Evolutionary conservation across 1,140 invertebrate genomes (phyloP).

Genomic region (Trissolcus basalis): DNA sequence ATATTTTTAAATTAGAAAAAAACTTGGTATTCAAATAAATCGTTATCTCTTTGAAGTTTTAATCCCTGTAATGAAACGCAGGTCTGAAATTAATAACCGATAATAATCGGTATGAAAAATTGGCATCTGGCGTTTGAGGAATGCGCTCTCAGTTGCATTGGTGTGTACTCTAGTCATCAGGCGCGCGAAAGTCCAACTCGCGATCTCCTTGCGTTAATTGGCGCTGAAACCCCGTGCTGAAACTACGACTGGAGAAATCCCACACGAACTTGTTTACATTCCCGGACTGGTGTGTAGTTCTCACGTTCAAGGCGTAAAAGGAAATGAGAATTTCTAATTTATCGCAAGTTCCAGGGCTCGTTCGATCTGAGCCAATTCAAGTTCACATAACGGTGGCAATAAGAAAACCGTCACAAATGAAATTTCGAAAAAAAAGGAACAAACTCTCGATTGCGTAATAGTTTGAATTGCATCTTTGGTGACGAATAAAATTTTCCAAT

Average conservation of each 20-base stretch:
- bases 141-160: background rate
- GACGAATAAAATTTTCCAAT: background rate
- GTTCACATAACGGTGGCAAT: conserved; percentile 21
- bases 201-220: conserved; percentile 57
- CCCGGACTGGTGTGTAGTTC: conserved; percentile 32
- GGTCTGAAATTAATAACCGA: background rate
- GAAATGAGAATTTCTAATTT: conserved; percentile 56
- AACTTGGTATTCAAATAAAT: no score
- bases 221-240: conserved; percentile 20
- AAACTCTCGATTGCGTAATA: no score
- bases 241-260: conserved; percentile 54
- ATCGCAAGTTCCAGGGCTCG: conserved; percentile 12
- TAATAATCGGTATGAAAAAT: background rate
- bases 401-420: no score
- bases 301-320: conserved; percentile 52
- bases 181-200: conserved; percentile 62
- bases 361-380: conserved; percentile 2
- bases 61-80: no score
- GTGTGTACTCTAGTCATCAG: conserved; percentile 2
- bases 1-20: no score
- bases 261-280: conserved; percentile 56
- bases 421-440: no score
- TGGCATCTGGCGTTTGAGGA: conserved; percentile 1
- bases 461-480: background rate
- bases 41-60: no score